Evolutionary conservation across 1,140 invertebrate species (phyloP), one percentile per base, ranked within the genome.

Genomic region (Ectropis grisescens): DNA sequence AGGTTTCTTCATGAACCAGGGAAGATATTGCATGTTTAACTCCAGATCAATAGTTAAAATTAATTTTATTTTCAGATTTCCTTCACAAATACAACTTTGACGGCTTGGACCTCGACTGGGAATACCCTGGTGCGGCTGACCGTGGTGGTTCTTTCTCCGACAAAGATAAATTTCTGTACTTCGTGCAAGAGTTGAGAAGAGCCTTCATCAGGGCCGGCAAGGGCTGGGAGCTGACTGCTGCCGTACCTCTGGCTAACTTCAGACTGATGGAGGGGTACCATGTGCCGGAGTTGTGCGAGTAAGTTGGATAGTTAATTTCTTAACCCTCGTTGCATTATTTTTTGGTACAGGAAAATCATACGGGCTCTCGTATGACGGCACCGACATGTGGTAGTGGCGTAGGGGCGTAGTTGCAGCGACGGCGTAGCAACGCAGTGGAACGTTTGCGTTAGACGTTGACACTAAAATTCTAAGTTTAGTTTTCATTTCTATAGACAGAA

Each of bases 201-300:
- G 93, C 92, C 10, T 95, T 96, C 61, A 85, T 91, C 57, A 86
- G 85, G 12, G 87, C 85, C 37, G 85, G 85, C 1, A 89, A 87
- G 53, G 88, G 87, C n/a, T 94, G 91, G 91, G 90, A 95, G 61
- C 87, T 96, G 11, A 95, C 93, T 0, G 93, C 93, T 82, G 93
- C 94, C 0, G 93, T 95, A 15, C 92, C 93, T 0, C 78, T 95
- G 11, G 93, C 93, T 0, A 93, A 93, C 65, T 94, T 94, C 60
- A 79, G 93, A 9, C 79, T 95, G 4, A 88, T 93, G 57, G 93
- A 94, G 75, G 93, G 93, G 1, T 96, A 96, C 56, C 91, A 96
- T 53, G 93, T 95, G 2, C 91, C 92, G 9, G 92, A 94, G 65
- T 75, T 95, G 16, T 94, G 93, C 87, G 85, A 91, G 91, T 94